phyloP scores from a whole-genome alignment of 2,888 invertebrate species.

The Xylota segnis region DNA sequence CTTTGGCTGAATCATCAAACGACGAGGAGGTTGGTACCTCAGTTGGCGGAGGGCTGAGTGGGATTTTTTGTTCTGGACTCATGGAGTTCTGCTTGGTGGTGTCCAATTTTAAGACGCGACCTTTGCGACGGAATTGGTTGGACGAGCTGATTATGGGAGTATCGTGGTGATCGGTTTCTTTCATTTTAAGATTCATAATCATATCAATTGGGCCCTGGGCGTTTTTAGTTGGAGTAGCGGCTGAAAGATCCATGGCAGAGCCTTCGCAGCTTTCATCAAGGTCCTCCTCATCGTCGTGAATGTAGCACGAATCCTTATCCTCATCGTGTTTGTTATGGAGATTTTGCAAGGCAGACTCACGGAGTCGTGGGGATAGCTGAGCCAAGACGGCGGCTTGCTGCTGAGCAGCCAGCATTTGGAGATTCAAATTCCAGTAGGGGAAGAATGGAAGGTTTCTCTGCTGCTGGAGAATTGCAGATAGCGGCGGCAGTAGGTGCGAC shows the following conservation, averaged over 20 bases:
- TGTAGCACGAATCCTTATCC: conserved; percentile 54
- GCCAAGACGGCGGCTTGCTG: conserved; percentile 83
- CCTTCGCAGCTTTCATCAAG: conserved; percentile 80
- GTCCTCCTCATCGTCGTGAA: conserved; percentile 78
- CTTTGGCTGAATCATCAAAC: conserved; percentile 53
- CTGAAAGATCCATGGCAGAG: conserved; percentile 83
- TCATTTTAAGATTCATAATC: conserved; percentile 80
- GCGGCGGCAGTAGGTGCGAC: conserved; percentile 80
- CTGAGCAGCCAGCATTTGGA: conserved; percentile 84
- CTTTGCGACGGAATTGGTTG: conserved; percentile 89
- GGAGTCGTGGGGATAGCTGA: conserved; percentile 82
- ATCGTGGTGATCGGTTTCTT: conserved; percentile 78
- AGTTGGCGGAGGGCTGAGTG: conserved; percentile 84
- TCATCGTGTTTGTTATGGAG: conserved; percentile 77
- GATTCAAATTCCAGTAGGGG: conserved; percentile 84
- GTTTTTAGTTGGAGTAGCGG: conserved; percentile 82
- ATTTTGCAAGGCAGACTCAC: conserved; percentile 79
- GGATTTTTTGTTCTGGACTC: conserved; percentile 78
- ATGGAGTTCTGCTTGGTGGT: conserved; percentile 81
- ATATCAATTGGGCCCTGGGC: conserved; percentile 53
- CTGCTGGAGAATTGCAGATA: conserved; percentile 82
- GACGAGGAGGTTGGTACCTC: conserved; percentile 62
- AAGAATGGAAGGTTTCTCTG: conserved; percentile 83
- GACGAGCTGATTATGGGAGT: conserved; percentile 81
- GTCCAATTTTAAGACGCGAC: conserved; percentile 93